Evolutionary conservation across 2,888 invertebrate genomes (phyloP).

Genomic region (Nemotelus pantherinus): DNA sequence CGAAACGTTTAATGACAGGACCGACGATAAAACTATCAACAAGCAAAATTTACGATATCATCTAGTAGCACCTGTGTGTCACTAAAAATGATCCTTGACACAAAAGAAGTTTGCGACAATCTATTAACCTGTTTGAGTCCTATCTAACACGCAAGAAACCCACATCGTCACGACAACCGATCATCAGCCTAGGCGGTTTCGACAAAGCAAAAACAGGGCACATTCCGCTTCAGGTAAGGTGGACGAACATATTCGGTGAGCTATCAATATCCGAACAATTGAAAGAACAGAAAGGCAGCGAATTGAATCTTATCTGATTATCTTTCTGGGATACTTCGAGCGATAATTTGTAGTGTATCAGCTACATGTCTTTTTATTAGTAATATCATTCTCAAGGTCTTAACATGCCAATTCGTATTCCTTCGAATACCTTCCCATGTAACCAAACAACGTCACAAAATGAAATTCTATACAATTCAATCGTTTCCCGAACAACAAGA

Average conservation of each 20-base stretch:
- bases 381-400: neutral
- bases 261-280: too few species aligned
- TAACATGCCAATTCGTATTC: neutral
- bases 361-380: neutral
- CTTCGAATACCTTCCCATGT: neutral
- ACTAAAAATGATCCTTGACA: neutral
- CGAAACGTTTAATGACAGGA: too few species aligned
- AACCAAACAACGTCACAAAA: neutral
- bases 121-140: neutral
- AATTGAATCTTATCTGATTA: neutral
- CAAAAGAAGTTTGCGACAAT: neutral
- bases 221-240: neutral
- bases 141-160: too few species aligned
- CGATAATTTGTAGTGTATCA: slow-evolving; percentile 2
- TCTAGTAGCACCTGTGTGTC: neutral
- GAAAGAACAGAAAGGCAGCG: too few species aligned
- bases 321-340: neutral
- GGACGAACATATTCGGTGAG: too few species aligned
- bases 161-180: too few species aligned
- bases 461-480: neutral
- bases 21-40: too few species aligned
- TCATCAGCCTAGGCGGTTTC: neutral
- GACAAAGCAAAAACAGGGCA: neutral
- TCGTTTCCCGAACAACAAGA: too few species aligned
- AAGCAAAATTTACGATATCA: slow-evolving; percentile 2